Conservation (phyloP, 2,888 invertebrate genomes). For the Cremastobaeus sp. region DNA sequence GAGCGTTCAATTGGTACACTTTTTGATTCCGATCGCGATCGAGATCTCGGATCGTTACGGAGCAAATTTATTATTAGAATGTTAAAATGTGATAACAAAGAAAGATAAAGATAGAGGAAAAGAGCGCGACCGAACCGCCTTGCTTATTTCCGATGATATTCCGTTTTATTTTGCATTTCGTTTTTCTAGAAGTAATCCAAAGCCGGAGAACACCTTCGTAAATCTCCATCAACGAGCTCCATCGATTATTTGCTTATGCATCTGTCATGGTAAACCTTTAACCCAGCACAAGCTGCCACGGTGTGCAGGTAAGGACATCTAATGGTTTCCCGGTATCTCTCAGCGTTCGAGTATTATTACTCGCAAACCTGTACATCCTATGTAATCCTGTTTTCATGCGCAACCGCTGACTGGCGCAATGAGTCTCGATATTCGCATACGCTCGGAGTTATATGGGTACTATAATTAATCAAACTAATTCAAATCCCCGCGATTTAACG, state of each 20-base stretch:
- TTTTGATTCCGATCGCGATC: constrained; percentile 2
- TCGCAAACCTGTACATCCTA: constrained; percentile 27
- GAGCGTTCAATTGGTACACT: constrained; percentile 31
- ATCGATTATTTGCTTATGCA: constrained; percentile 57
- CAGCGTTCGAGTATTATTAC: constrained; percentile 48
- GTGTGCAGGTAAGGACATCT: constrained; percentile 37
- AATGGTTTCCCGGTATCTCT: constrained; percentile 58
- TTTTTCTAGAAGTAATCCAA: constrained; percentile 34
- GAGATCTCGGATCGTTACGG: no score
- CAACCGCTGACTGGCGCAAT: constrained; percentile 36
- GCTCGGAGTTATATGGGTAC: not conserved
- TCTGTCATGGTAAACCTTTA: constrained; percentile 59
- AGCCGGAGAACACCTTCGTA: constrained; percentile 47
- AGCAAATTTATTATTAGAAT: not conserved
- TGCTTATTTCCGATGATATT: no score
- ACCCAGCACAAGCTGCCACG: constrained; percentile 43
- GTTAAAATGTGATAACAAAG: not conserved
- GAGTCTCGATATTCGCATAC: constrained; percentile 37
- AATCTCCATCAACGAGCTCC: constrained; percentile 45
- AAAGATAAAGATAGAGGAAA: not conserved
- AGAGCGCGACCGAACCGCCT: no score
- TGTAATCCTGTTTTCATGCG: constrained; percentile 43
- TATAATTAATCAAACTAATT: constrained; percentile 48
- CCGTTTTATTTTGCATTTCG: not conserved
- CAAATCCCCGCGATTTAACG: constrained; percentile 34